These are phyloP conservation scores for Archaeoteleia sp. DNA, from an alignment of 2,888 invertebrate genomes.

Conservation along the genomic window DNA sequence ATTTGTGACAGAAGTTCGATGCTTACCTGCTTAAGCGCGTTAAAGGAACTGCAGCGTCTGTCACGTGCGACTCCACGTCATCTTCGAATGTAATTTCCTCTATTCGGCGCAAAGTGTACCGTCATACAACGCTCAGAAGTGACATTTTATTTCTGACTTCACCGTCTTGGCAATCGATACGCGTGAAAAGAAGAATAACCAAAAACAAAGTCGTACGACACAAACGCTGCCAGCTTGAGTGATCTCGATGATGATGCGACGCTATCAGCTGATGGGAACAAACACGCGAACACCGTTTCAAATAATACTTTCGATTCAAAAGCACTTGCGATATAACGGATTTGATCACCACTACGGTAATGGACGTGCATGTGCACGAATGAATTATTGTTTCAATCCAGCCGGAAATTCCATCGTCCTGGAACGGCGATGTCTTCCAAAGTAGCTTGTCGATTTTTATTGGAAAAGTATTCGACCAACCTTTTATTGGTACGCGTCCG, in stretches of 20 bases:
- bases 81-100: constrained; percentile 4
- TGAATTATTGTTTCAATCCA: too few relatives aligned
- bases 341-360: background rate
- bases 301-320: background rate
- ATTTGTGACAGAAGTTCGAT: background rate
- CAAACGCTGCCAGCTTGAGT: background rate
- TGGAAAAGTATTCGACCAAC: too few relatives aligned
- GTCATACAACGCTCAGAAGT: background rate
- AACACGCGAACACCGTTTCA: background rate
- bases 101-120: background rate
- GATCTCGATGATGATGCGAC: background rate
- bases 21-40: constrained; percentile 1
- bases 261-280: background rate
- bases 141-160: background rate
- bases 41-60: constrained; percentile 17
- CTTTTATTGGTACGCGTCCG: too few relatives aligned
- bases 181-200: too few relatives aligned
- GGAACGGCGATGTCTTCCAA: too few relatives aligned
- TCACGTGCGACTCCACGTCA: constrained; percentile 24
- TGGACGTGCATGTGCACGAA: too few relatives aligned
- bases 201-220: too few relatives aligned
- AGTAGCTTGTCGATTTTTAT: too few relatives aligned
- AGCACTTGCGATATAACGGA: background rate
- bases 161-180: too few relatives aligned
- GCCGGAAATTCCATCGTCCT: too few relatives aligned